Percentiles rank a stretch among this genome's conserved stretches.
Evolutionary conservation across 2,113 vertebrate species (phyloP).

Genomic region (Callospermophilus lateralis): DNA sequence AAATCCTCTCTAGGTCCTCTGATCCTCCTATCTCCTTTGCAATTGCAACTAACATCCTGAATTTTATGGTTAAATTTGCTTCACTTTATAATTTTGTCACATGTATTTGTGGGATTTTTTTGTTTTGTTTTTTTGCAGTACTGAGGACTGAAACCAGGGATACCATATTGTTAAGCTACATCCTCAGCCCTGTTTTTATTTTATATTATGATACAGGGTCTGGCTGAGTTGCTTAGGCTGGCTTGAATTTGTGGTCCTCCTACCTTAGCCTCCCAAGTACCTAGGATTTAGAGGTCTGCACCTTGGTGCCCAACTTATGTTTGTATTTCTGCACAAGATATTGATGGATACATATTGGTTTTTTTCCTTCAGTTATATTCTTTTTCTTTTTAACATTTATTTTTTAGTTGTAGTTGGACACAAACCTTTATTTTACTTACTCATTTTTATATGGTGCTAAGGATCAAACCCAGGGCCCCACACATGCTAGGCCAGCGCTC

Average conservation of each 20-base stretch:
- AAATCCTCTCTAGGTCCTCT: neutral
- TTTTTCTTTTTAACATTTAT: neutral
- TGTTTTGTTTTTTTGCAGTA: neutral
- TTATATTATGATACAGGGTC: neutral
- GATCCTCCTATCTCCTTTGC: neutral
- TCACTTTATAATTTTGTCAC: conserved; percentile 19
- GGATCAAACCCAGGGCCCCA: too few relatives aligned
- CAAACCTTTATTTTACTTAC: too few relatives aligned
- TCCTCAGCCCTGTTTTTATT: neutral
- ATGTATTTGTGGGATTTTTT: neutral
- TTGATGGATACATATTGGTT: neutral
- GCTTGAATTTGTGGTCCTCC: neutral
- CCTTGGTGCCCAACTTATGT: neutral
- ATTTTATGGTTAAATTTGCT: conserved; percentile 24
- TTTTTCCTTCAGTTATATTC: neutral
- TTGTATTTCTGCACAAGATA: conserved; percentile 9
- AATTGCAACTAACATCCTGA: conserved; percentile 3
- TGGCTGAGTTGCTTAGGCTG: neutral
- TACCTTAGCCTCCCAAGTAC: neutral
- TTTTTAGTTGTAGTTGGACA: too few relatives aligned
- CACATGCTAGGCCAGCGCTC: too few relatives aligned
- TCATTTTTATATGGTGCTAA: too few relatives aligned
- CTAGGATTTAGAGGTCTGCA: neutral
- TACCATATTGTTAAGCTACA: neutral
- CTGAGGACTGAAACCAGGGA: neutral